These are phyloP conservation scores for Hydractinia echinata DNA, from an alignment of 30 jellyfish, hydroid and myxozoan genomes.

Conservation along the genomic window DNA sequence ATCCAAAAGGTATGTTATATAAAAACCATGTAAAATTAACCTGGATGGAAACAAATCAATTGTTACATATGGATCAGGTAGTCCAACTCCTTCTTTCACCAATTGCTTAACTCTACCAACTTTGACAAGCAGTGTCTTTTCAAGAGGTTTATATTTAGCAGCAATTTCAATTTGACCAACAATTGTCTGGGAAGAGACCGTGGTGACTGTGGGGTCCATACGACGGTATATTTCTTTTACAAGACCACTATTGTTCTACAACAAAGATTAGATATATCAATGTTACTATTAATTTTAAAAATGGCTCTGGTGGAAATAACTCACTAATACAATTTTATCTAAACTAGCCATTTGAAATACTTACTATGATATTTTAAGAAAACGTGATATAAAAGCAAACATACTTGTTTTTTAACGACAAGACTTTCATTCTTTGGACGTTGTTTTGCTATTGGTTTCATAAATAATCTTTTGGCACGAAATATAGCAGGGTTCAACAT, in stretches of 20 bases:
- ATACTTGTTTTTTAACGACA: constrained; percentile 53
- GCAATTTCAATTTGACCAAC: constrained; percentile 72
- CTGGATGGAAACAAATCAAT: constrained; percentile 42
- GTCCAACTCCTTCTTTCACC: constrained; percentile 50
- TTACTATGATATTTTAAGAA: not conserved
- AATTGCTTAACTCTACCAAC: constrained; percentile 67
- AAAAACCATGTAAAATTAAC: not conserved
- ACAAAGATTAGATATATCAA: not conserved
- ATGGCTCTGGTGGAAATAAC: too few species aligned
- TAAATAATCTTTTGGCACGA: constrained; percentile 54
- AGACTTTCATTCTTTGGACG: constrained; percentile 21
- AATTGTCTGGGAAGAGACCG: constrained; percentile 25
- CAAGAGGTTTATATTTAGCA: constrained; percentile 57
- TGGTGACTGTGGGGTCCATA: constrained; percentile 69
- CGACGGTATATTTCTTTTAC: constrained; percentile 62
- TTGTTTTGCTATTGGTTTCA: constrained; percentile 36
- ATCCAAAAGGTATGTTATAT: not conserved
- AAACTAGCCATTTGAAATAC: too few species aligned
- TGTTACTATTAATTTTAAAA: too few species aligned
- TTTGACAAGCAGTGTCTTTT: constrained; percentile 56
- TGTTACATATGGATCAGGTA: constrained; percentile 68
- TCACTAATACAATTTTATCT: too few species aligned
- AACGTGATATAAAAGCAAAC: not conserved
- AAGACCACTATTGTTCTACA: constrained; percentile 65
- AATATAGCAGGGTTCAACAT: constrained; percentile 45